Evolutionary conservation across 35 echinoderm and acorn worm genomes (phyloP).

Genomic region (Apostichopus californicus): DNA sequence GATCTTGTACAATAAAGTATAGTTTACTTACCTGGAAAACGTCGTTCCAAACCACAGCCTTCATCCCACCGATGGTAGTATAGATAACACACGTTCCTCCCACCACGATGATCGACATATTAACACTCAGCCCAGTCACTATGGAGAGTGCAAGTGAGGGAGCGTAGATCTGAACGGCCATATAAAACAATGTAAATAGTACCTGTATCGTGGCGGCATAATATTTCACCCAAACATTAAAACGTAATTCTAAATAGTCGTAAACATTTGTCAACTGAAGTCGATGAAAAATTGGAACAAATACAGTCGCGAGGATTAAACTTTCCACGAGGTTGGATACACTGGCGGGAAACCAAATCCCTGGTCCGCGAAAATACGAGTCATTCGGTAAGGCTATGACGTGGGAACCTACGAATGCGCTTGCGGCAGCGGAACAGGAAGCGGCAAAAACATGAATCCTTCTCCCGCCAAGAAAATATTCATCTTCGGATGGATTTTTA

Average conservation of each 20-base stretch:
- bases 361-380: not conserved
- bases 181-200: conserved; percentile 9
- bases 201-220: conserved; percentile 3
- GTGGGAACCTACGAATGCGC: not conserved
- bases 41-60: conserved; percentile 20
- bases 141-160: not conserved
- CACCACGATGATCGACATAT: conserved; percentile 7
- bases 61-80: not conserved
- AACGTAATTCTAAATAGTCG: conserved; percentile 9
- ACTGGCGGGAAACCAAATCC: not conserved
- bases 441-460: conserved; percentile 14
- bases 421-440: conserved; percentile 4
- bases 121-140: not conserved
- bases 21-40: conserved; percentile 19
- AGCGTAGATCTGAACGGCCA: not conserved
- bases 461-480: not conserved
- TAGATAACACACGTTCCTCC: conserved; percentile 16
- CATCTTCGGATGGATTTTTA: not conserved
- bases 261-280: conserved; percentile 25
- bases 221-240: conserved; percentile 11
- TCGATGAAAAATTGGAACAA: conserved; percentile 6
- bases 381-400: conserved; percentile 10
- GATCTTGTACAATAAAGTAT: too few relatives aligned
- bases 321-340: not conserved
- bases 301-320: not conserved